A percentile compares a stretch with the other conserved stretches of the same genome.
Evolutionary conservation across 37 sponge, comb jelly and placozoan species (phyloP).

Genomic region (Oscarella lobularis): DNA sequence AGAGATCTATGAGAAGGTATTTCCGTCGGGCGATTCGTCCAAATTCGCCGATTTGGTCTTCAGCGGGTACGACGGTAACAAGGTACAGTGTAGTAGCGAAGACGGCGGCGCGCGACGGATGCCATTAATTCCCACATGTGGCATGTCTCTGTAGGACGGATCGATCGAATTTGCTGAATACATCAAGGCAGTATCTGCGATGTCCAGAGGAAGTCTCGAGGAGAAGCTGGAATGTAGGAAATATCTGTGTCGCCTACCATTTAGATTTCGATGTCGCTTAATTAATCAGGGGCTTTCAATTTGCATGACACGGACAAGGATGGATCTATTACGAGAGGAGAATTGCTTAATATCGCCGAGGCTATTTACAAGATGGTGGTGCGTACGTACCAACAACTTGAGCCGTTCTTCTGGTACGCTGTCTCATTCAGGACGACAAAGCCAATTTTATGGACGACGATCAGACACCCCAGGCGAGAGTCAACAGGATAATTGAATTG

Average conservation of each 20-base stretch:
- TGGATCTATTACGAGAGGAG: not conserved
- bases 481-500: not conserved
- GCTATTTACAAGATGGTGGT: conserved; percentile 1
- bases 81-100: too few relatives aligned
- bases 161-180: conserved; percentile 55
- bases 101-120: too few relatives aligned
- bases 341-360: not conserved
- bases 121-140: too few relatives aligned
- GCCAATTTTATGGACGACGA: not conserved
- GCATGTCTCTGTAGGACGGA: conserved; percentile 18
- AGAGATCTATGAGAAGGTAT: not conserved
- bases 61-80: not conserved
- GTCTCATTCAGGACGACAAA: not conserved
- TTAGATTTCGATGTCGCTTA: too few relatives aligned
- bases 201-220: conserved; percentile 51
- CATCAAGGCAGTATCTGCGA: conserved; percentile 40
- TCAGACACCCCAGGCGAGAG: not conserved
- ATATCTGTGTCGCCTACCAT: too few relatives aligned
- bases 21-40: not conserved
- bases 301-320: not conserved
- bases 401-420: too few relatives aligned
- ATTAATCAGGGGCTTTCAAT: not conserved
- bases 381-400: too few relatives aligned
- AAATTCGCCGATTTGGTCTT: not conserved
- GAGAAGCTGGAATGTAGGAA: conserved; percentile 63